Percentiles rank a stretch among this genome's conserved stretches.
Conservation (phyloP, 1,140 invertebrate genomes). For the Tetramorium alpestre region DNA sequence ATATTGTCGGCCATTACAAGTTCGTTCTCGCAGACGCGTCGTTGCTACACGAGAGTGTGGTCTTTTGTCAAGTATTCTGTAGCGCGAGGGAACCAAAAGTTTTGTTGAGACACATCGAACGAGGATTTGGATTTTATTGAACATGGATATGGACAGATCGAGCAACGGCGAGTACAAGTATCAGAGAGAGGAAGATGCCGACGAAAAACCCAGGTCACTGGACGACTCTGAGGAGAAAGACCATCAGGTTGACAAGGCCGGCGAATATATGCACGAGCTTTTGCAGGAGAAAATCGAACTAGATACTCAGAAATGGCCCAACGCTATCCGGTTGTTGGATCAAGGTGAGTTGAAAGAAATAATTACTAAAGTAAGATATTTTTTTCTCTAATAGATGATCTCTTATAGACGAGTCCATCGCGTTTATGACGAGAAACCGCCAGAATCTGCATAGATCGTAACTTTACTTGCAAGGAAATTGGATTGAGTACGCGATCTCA, state of each 20-base stretch:
- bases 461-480: neutral
- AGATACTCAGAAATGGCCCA: constrained; percentile 89
- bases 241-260: constrained; percentile 88
- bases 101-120: neutral
- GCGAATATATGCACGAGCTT: constrained; percentile 91
- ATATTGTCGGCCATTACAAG: constrained; percentile 15
- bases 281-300: constrained; percentile 91
- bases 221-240: constrained; percentile 80
- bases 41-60: neutral
- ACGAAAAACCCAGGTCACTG: constrained; percentile 69
- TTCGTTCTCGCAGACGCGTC: neutral
- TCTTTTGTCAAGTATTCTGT: neutral
- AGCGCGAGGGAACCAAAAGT: too few relatives aligned
- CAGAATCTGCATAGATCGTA: neutral
- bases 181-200: constrained; percentile 76
- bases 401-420: neutral
- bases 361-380: neutral
- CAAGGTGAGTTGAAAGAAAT: constrained; percentile 86
- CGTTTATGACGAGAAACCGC: neutral
- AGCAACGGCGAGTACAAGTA: constrained; percentile 83
- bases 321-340: constrained; percentile 90
- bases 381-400: neutral
- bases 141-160: constrained; percentile 77
- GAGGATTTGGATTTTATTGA: constrained; percentile 8
- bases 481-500: neutral